A percentile compares a stretch with the other conserved stretches of the same genome.
Evolutionary conservation across 2,113 vertebrate species (phyloP).

Genomic region (Bungarus multicinctus): DNA sequence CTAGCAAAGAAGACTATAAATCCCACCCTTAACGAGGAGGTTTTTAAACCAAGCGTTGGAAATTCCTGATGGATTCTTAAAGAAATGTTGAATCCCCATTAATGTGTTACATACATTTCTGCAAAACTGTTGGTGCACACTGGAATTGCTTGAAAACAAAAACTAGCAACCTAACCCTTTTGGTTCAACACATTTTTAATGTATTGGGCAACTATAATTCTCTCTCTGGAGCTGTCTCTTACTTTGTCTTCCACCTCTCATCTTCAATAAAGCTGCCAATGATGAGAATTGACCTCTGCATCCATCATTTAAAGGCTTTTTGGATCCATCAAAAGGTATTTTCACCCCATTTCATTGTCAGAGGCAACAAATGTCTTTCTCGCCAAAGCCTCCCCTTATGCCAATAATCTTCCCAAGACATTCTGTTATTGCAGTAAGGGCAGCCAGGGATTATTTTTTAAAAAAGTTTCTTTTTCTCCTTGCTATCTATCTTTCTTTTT

Average conservation of each 20-base stretch:
- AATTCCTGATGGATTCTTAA: background rate
- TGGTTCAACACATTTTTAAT: background rate
- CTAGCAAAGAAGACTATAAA: background rate
- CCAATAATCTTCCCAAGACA: slow-evolving; percentile 9
- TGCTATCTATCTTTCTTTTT: background rate
- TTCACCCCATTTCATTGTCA: background rate
- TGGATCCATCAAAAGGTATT: background rate
- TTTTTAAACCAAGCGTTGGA: background rate
- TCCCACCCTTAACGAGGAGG: background rate
- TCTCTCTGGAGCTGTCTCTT: background rate
- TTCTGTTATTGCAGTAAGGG: slow-evolving; percentile 6
- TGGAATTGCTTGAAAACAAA: background rate
- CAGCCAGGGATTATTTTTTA: background rate
- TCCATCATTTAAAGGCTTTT: slow-evolving; percentile 25
- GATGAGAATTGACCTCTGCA: slow-evolving; percentile 14
- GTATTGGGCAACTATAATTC: background rate
- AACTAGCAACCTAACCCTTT: background rate
- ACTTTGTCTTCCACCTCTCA: background rate
- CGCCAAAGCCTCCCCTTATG: background rate
- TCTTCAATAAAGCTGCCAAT: background rate
- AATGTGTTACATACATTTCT: background rate
- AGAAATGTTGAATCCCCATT: background rate
- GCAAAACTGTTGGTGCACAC: background rate
- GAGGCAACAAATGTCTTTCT: slow-evolving; percentile 1
- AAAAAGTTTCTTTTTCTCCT: background rate